phyloP scores from a whole-genome alignment of 2,797 vertebrate species.

The Discoglossus pictus region DNA sequence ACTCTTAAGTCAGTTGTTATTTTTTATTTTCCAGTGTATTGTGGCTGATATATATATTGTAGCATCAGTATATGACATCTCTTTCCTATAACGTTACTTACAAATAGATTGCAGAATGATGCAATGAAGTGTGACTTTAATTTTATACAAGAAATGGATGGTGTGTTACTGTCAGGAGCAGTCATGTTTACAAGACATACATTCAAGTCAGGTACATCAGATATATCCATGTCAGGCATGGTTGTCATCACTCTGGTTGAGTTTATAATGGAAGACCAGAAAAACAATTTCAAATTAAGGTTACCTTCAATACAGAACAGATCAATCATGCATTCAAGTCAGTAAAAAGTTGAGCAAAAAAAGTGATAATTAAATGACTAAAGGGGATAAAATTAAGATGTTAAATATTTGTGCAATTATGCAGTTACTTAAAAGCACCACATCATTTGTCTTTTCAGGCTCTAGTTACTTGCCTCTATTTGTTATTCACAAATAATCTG shows the following conservation, averaged over 20 bases:
- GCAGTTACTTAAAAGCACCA: too few relatives aligned
- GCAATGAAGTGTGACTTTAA: constrained; percentile 53
- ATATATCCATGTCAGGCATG: constrained; percentile 52
- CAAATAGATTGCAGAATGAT: constrained; percentile 50
- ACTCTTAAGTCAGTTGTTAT: constrained; percentile 20
- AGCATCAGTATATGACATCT: constrained; percentile 44
- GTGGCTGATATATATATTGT: constrained; percentile 32
- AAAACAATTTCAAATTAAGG: constrained; percentile 52
- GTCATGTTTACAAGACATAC: constrained; percentile 52
- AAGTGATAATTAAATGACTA: constrained; percentile 28
- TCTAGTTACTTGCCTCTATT: too few relatives aligned
- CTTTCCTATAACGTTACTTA: constrained; percentile 46
- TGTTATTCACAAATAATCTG: too few relatives aligned
- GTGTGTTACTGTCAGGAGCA: constrained; percentile 50
- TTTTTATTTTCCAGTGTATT: constrained; percentile 11
- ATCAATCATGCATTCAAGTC: constrained; percentile 43
- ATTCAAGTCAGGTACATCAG: constrained; percentile 53
- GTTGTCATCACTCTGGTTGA: constrained; percentile 51
- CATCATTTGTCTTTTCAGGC: too few relatives aligned
- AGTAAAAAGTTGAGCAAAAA: constrained; percentile 16
- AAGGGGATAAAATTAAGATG: too few relatives aligned
- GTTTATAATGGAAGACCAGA: constrained; percentile 54
- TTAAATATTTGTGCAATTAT: too few relatives aligned
- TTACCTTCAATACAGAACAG: constrained; percentile 50
- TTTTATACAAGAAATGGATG: constrained; percentile 49